Evolutionary conservation across 2,888 invertebrate genomes (phyloP).

Genomic region (Leucoma salicis): DNA sequence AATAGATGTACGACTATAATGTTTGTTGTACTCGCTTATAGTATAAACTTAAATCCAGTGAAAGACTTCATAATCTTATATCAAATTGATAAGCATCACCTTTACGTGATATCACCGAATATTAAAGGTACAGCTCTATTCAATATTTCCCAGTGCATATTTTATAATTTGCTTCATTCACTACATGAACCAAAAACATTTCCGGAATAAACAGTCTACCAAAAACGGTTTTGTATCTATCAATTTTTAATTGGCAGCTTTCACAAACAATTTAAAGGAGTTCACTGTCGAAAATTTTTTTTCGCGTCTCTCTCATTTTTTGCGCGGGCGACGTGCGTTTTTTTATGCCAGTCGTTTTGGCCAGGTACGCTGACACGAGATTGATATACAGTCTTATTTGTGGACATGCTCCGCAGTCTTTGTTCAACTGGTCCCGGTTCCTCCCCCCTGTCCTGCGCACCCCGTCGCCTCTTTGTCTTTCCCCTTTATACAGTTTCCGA

Average conservation of each 20-base stretch:
- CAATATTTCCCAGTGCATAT: no score
- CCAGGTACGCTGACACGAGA: constrained; percentile 76
- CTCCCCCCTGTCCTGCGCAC: constrained; percentile 34
- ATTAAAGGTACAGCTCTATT: no score
- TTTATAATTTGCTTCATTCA: no score
- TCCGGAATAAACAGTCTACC: constrained; percentile 23
- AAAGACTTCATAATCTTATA: no score
- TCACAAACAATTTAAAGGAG: constrained; percentile 74
- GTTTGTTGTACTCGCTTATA: no score
- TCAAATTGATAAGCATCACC: no score
- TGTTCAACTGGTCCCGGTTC: constrained; percentile 72
- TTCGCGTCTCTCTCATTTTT: constrained; percentile 57
- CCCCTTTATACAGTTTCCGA: constrained; percentile 72
- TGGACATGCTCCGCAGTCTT: constrained; percentile 76
- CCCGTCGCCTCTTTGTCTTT: constrained; percentile 66
- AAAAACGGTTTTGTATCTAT: constrained; percentile 64
- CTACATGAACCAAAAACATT: no score
- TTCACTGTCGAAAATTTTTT: constrained; percentile 73
- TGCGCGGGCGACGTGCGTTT: constrained; percentile 45
- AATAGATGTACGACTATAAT: no score
- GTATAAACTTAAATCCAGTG: no score
- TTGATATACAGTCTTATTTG: constrained; percentile 78
- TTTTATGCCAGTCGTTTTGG: constrained; percentile 76
- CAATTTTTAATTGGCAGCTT: constrained; percentile 82
- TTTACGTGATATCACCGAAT: no score